Evolutionary conservation across 2,113 vertebrate species (phyloP).

Genomic region (Trochalopteron elliotii): DNA sequence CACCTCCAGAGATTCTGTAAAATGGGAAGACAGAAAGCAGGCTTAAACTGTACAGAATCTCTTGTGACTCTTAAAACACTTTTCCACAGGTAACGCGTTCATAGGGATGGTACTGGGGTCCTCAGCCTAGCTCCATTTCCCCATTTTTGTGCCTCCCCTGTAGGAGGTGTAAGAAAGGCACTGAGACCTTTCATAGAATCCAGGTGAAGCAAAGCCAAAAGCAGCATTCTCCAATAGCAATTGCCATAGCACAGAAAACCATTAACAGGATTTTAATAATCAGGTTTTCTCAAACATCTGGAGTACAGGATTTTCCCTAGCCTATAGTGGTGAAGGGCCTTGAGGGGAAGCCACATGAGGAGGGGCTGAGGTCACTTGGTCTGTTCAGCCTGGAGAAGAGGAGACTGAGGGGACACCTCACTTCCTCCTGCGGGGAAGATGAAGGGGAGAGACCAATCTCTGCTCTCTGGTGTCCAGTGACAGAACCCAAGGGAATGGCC

Average conservation of each 20-base stretch:
- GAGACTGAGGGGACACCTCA: background rate
- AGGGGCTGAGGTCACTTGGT: background rate
- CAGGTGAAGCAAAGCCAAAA: background rate
- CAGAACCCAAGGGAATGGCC: background rate
- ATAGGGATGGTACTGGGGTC: background rate
- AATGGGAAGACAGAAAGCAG: background rate
- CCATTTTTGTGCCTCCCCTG: background rate
- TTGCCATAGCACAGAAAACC: background rate
- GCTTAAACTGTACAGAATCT: background rate
- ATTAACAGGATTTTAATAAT: background rate
- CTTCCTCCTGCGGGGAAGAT: fast-evolving
- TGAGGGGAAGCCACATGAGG: background rate
- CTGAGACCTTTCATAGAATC: background rate
- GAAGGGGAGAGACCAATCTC: background rate
- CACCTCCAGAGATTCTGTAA: background rate
- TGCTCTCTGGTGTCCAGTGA: background rate
- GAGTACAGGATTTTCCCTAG: background rate
- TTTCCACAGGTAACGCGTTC: background rate
- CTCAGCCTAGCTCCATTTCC: background rate
- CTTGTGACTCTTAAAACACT: background rate
- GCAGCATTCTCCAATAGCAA: background rate
- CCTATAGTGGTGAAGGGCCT: background rate
- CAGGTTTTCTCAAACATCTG: background rate
- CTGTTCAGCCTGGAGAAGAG: background rate
- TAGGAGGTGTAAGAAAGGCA: background rate